phyloP scores from a whole-genome alignment of 1,140 invertebrate species.

The Musca domestica region DNA sequence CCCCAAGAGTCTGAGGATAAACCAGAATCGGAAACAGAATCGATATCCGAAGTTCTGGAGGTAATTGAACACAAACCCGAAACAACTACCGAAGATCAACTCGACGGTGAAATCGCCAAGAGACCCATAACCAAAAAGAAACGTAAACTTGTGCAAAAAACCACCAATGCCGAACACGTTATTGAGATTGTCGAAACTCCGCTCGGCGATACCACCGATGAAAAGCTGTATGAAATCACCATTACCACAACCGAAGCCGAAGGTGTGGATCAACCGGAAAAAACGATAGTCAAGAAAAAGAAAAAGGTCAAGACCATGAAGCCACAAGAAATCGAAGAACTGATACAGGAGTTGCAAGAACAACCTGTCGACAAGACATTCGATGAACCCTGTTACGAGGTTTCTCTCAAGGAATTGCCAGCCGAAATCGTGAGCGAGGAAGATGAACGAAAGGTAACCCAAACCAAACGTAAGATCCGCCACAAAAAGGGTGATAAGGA shows the following conservation, averaged over 20 bases:
- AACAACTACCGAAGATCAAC: slow-evolving; percentile 10
- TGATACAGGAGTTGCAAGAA: slow-evolving; percentile 36
- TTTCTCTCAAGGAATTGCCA: slow-evolving; percentile 43
- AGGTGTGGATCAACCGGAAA: slow-evolving; percentile 25
- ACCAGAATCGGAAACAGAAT: slow-evolving; percentile 23
- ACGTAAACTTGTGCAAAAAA: slow-evolving; percentile 52
- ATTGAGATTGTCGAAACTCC: slow-evolving; percentile 52
- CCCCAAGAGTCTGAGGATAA: slow-evolving; percentile 25
- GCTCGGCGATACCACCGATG: slow-evolving; percentile 30
- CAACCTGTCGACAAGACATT: slow-evolving; percentile 32
- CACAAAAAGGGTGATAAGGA: slow-evolving; percentile 40
- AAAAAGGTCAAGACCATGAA: slow-evolving; percentile 45
- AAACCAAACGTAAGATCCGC: slow-evolving; percentile 39
- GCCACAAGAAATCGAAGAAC: slow-evolving; percentile 43
- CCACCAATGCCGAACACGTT: slow-evolving; percentile 48
- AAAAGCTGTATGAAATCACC: slow-evolving; percentile 33
- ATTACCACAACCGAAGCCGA: slow-evolving; percentile 24
- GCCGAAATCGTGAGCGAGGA: slow-evolving; percentile 15
- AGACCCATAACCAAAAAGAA: slow-evolving; percentile 52
- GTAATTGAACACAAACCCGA: slow-evolving; percentile 36
- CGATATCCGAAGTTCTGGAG: slow-evolving; percentile 29
- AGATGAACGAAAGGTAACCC: slow-evolving; percentile 29
- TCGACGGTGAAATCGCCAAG: slow-evolving; percentile 29
- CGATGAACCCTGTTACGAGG: slow-evolving; percentile 39
- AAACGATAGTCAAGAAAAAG: slow-evolving; percentile 31